Conservation (phyloP, 1,140 invertebrate species). For the Temnothorax nylanderi region DNA sequence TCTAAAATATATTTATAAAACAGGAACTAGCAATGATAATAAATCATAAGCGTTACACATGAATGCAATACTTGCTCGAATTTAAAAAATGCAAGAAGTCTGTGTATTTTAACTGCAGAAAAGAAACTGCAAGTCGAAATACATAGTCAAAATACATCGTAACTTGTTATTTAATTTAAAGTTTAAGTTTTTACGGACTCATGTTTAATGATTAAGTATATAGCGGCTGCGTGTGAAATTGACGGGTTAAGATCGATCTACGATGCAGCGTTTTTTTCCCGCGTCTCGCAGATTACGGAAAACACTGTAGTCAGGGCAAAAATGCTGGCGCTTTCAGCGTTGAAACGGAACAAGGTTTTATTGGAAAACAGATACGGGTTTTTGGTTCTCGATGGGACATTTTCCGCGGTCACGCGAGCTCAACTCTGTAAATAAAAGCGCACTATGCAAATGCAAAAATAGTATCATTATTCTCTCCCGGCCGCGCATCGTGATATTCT, state of each 20-base stretch:
- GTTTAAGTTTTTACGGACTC: conserved; percentile 8
- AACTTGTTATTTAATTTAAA: neutral
- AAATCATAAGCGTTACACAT: neutral
- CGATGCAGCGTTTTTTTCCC: neutral
- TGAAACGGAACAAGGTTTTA: conserved; percentile 15
- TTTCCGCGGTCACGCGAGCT: neutral
- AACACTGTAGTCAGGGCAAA: neutral
- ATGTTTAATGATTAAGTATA: neutral
- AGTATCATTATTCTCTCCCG: conserved; percentile 56
- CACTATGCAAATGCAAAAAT: conserved; percentile 59
- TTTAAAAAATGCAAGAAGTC: neutral
- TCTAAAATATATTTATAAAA: neutral
- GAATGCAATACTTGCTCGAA: neutral
- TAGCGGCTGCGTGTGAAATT: neutral
- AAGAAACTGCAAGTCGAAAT: neutral
- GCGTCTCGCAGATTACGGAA: conserved; percentile 3
- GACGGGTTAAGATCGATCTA: neutral
- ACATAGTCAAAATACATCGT: neutral
- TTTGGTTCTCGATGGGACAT: neutral
- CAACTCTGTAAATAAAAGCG: conserved; percentile 59
- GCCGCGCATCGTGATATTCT: neutral
- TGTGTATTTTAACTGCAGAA: neutral
- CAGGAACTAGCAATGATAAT: neutral
- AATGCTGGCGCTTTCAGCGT: neutral
- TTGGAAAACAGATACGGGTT: neutral